A percentile compares a stretch with the other conserved stretches of the same genome.
Conservation (phyloP, 2,888 invertebrate species). For the Macrophya annulata region DNA sequence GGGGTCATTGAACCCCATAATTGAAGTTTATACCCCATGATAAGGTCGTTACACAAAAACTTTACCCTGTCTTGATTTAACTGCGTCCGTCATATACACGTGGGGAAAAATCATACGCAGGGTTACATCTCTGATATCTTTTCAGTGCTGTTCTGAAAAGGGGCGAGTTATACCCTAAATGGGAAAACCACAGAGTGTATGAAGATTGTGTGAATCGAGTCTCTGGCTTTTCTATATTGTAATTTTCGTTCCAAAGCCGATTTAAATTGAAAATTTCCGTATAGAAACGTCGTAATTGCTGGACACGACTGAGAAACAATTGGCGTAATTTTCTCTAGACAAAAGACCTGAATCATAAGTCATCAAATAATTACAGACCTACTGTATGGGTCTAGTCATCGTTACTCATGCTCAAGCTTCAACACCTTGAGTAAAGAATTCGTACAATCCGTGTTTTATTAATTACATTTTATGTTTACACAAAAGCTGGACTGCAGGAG, state of each 20-base stretch:
- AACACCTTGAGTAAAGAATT: conserved; percentile 5
- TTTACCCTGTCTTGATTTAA: not conserved
- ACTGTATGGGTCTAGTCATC: not conserved
- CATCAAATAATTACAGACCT: not conserved
- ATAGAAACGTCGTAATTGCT: not conserved
- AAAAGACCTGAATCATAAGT: conserved; percentile 7
- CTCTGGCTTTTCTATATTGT: not conserved
- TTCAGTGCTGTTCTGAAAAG: not conserved
- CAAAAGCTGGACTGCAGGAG: not conserved
- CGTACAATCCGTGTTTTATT: not conserved
- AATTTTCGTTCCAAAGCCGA: not conserved
- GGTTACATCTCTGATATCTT: not conserved
- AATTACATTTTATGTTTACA: conserved; percentile 1
- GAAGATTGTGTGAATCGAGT: not conserved
- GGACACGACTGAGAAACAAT: not conserved
- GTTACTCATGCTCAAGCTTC: conserved; percentile 18
- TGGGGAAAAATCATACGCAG: conserved; percentile 26
- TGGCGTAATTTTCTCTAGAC: not conserved
- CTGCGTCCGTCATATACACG: conserved; percentile 17
- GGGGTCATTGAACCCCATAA: conserved; percentile 47
- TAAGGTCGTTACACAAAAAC: conserved; percentile 19
- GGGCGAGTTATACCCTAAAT: not conserved
- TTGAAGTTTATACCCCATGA: conserved; percentile 19
- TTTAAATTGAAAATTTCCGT: not conserved
- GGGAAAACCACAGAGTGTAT: not conserved